Percentiles rank a stretch among this genome's conserved stretches.
Conservation (phyloP, 2,888 invertebrate species). For the Athrips mouffetella region DNA sequence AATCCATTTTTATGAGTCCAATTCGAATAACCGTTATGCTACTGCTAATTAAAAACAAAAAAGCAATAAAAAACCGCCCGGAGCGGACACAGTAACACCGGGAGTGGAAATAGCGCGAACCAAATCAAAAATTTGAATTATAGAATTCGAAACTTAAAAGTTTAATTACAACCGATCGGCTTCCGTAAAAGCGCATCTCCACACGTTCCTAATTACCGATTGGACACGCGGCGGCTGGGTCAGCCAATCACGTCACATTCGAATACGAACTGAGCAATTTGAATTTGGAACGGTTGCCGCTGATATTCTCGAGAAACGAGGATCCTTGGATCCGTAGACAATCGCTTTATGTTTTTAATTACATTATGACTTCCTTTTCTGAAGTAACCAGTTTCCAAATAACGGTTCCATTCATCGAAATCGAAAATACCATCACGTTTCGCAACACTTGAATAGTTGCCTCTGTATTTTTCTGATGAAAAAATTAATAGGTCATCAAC, state of each 20-base stretch:
- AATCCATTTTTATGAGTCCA: conserved; percentile 18
- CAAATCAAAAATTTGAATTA: conserved; percentile 66
- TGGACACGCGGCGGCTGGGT: conserved; percentile 66
- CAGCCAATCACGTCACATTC: conserved; percentile 57
- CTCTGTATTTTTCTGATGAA: too few species aligned
- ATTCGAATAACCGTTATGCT: conserved; percentile 27
- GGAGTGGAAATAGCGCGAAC: conserved; percentile 62
- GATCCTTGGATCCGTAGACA: conserved; percentile 9
- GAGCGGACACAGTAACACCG: conserved; percentile 57
- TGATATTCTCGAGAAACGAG: conserved; percentile 9
- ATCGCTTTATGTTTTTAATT: conserved; percentile 14
- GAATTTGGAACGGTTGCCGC: conserved; percentile 67
- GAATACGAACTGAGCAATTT: conserved; percentile 68
- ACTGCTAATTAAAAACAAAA: conserved; percentile 30
- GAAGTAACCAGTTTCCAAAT: background rate
- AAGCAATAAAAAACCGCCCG: conserved; percentile 22
- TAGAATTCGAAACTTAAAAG: conserved; percentile 48
- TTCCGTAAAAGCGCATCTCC: conserved; percentile 62
- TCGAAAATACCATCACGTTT: too few species aligned
- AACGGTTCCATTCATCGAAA: too few species aligned
- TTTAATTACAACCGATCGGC: conserved; percentile 73
- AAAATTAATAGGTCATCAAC: too few species aligned
- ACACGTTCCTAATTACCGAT: conserved; percentile 76
- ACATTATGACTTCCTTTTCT: conserved; percentile 4
- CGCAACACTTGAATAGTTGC: too few species aligned